Evolutionary conservation across 2,797 vertebrate species (phyloP), one percentile per base, ranked within the genome.

Genomic region (Schizopygopsis malacanthus): DNA sequence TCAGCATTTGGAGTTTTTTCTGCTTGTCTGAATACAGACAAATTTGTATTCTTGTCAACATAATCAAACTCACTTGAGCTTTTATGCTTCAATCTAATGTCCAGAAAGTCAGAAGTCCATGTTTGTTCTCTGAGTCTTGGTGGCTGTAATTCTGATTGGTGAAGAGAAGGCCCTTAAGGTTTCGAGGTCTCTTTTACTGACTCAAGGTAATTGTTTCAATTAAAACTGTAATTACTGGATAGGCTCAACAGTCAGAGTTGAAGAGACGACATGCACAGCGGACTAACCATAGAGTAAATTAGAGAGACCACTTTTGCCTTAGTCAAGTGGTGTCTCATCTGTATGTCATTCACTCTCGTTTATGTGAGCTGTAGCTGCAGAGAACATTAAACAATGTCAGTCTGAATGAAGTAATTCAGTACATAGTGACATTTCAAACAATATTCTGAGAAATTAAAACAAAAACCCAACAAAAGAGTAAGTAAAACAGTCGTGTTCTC

Each of bases 181-280:
- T 85, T 71, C 43, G 63, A 84, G 50, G 75, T 79, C 83, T 85
- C 63, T 39, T 71, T 85, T 61, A 70, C 72, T 87, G 52, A 86
- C 52, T 61, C 65, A 84, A 73, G 50, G 79, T 81, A 89, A 59
- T 81, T 82, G 43, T 83, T 82, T 81, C 82, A 79, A 79, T 84
- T 82, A 77, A 75, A 84, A 81, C 73, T 85, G 54, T 86, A 81
- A 88, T 84, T 84, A 81, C 72, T 84, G 54, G 72, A 85, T 82
- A 43, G 79, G 71, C 63, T 75, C 28, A 37, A 82, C 28, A 70
- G 59, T 65, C 76, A 75, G 45, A 72, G 47, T 75, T 73, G 47
- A 84, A 65, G 50, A 83, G 59, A 83, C 9, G 69, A 39, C 37
- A 65, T 67, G 20, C 39, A 79, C 80, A 65, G 52, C 54, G 54